Conservation (phyloP, 2,113 vertebrate genomes). For the Syngnathoides biaculeatus region DNA sequence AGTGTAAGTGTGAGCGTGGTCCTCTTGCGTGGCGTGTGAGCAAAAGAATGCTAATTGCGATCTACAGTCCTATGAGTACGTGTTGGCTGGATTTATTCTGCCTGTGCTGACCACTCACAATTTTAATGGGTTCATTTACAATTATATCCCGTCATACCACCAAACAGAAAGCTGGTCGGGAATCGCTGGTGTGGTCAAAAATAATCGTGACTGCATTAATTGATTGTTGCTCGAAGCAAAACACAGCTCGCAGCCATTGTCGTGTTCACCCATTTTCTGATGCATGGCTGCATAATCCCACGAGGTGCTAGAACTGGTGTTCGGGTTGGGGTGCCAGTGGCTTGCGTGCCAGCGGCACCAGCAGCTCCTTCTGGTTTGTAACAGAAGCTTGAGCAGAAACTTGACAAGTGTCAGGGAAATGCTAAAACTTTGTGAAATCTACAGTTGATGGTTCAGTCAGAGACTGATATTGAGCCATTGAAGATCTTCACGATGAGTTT, state of each 20-base stretch:
- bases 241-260: constrained; percentile 24
- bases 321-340: not conserved
- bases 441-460: not conserved
- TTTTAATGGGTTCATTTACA: too few species aligned
- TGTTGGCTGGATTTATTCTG: constrained; percentile 20
- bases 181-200: not conserved
- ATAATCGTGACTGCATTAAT: constrained; percentile 20
- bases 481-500: too few species aligned
- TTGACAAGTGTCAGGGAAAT: not conserved
- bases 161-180: too few species aligned
- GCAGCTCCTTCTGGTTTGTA: not conserved
- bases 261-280: constrained; percentile 18
- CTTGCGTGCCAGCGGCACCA: not conserved
- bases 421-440: too few species aligned
- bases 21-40: constrained; percentile 21
- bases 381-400: not conserved
- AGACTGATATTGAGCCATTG: too few species aligned
- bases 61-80: constrained; percentile 17
- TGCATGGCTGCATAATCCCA: constrained; percentile 8
- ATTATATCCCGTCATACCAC: too few species aligned
- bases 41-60: constrained; percentile 32
- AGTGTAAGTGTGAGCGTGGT: constrained; percentile 12
- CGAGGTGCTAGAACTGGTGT: not conserved
- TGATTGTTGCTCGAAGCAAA: constrained; percentile 23
- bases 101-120: constrained; percentile 17